Base-by-base conservation (phyloP, 2,888 invertebrate genomes). In the Elysia crispata region DNA sequence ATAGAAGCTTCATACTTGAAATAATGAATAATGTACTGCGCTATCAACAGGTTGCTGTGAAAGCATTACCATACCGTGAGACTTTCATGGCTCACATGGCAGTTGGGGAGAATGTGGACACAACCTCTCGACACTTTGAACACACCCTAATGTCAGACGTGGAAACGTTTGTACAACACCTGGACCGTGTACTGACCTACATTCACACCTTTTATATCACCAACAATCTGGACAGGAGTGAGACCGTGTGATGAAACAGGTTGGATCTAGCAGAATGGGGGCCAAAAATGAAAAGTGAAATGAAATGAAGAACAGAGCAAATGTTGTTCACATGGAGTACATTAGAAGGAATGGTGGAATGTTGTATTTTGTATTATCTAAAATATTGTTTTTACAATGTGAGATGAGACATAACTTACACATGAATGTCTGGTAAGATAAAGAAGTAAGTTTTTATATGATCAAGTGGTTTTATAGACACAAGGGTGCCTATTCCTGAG, bases 41-140 rank as follows among this genome's bases (percentile, higher is more conserved):
- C 11, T 72, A 15, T 50, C 80, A 82, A 15, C 86, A 91, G 91
- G 86, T 91, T 25, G 91, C 89, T 1, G 87, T 89, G 23, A 90
- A 89, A 80, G 88, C 91, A 1, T 79, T 90, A 30, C 91, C 91
- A 41, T 86, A 87, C 79, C 84, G 86, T 30, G 79, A 85, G 23
- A 86, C 85, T 49, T 89, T 91, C 78, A 30, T 90, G 25, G 78
- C 84, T 8, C 82, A 86, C n/a, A 77, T 91, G 49, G 83, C 84
- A 1, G 86, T 82, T 0, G 77, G 67, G 11, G 79, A 86, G 66
- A 76, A 84, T 8, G 30, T 76, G 11, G 80, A 80, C 41, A 49
- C 73, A 0, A 73, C 72, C 5, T 75, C 69, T 50, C 72, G 50
- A 1, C 80, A 80, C 33, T 88, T 85, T 77, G 64, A 81, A 1